A percentile compares a stretch with the other conserved stretches of the same genome.
phyloP scores from a whole-genome alignment of 2,113 vertebrate genomes.

The Bujurquina vittata region DNA sequence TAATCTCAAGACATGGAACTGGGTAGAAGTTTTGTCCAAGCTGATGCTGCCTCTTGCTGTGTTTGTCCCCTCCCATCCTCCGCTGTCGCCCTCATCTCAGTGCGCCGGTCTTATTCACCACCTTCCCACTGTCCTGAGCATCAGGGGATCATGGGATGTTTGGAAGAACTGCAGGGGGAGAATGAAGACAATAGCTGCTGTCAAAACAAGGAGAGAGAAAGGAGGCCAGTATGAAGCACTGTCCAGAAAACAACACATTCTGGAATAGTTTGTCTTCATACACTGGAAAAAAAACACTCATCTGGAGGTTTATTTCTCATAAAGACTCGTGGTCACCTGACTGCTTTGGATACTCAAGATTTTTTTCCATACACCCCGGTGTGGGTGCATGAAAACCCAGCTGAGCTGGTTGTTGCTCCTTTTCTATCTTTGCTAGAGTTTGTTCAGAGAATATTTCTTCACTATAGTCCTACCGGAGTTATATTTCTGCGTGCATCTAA shows the following conservation, averaged over 20 bases:
- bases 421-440: slow-evolving; percentile 98
- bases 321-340: slow-evolving; percentile 73
- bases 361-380: slow-evolving; percentile 86
- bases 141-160: slow-evolving; percentile 31
- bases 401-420: slow-evolving; percentile 91
- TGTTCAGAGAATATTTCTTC: slow-evolving; percentile 90
- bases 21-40: slow-evolving; percentile 41
- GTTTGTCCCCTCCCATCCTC: slow-evolving; percentile 53
- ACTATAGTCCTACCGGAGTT: slow-evolving; percentile 82
- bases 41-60: slow-evolving; percentile 50
- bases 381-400: slow-evolving; percentile 88
- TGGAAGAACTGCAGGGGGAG: slow-evolving; percentile 12
- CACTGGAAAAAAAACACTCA: slow-evolving; percentile 23
- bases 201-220: slow-evolving; percentile 26
- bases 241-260: slow-evolving; percentile 4
- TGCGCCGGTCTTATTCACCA: slow-evolving; percentile 36
- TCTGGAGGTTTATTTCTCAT: slow-evolving; percentile 46
- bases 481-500: slow-evolving; percentile 82
- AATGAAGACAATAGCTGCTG: slow-evolving; percentile 45
- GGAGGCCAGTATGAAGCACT: slow-evolving; percentile 17
- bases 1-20: slow-evolving; percentile 32
- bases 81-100: slow-evolving; percentile 39
- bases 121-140: slow-evolving; percentile 35
- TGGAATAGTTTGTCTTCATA: slow-evolving; percentile 30
- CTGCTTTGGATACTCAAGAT: slow-evolving; percentile 89